Evolutionary conservation across 2,888 invertebrate species (phyloP).

Genomic region (Drosophila dives): DNA sequence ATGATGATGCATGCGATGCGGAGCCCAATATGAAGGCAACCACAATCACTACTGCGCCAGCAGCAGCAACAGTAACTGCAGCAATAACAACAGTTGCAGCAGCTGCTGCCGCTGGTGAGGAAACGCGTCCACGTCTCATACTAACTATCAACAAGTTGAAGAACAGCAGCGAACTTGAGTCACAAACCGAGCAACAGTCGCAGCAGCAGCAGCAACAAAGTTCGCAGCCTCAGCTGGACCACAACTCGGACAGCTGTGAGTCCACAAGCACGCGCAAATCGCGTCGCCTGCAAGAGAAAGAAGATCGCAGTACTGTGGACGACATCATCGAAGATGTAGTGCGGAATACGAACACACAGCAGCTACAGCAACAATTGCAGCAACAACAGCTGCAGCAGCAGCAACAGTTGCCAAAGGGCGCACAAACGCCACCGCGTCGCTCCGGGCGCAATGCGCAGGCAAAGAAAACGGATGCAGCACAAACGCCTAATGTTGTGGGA

Average conservation of each 20-base stretch:
- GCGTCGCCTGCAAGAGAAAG: conserved; percentile 90
- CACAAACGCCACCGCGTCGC: conserved; percentile 83
- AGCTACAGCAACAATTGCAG: conserved; percentile 42
- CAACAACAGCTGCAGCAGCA: conserved; percentile 47
- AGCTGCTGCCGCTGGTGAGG: conserved; percentile 47
- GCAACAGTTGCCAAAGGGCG: conserved; percentile 78
- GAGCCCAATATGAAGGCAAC: conserved; percentile 85
- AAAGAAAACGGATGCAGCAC: conserved; percentile 68
- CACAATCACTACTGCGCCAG: conserved; percentile 1
- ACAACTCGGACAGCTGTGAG: conserved; percentile 74
- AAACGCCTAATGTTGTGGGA: conserved; percentile 82
- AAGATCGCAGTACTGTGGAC: conserved; percentile 91
- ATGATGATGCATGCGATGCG: conserved; percentile 93
- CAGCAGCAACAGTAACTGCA: conserved; percentile 18
- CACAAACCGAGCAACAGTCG: conserved; percentile 15
- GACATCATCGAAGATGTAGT: conserved; percentile 96
- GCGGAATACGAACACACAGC: conserved; percentile 86
- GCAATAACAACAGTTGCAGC: conserved; percentile 18
- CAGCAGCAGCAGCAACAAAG: conserved; percentile 80
- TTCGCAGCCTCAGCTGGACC: conserved; percentile 37
- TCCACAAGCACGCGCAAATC: conserved; percentile 91
- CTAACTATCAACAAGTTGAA: conserved; percentile 91
- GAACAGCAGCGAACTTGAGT: conserved; percentile 65
- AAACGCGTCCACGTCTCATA: conserved; percentile 89
- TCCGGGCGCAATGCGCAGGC: conserved; percentile 84